These are phyloP conservation scores for Antennarius striatus DNA, from an alignment of 2,113 vertebrate species.

Conservation along the genomic window DNA sequence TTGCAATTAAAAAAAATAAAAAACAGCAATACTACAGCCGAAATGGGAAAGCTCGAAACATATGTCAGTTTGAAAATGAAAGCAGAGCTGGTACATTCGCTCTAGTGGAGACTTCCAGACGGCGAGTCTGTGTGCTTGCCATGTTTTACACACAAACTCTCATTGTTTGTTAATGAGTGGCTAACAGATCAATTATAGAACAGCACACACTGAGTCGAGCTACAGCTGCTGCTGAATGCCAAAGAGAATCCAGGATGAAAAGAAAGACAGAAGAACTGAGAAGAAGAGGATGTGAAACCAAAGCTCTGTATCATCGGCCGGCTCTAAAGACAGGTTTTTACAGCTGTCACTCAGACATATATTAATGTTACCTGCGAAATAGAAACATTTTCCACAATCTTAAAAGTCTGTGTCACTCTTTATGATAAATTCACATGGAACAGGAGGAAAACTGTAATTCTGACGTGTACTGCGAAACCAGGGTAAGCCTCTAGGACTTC, in stretches of 20 bases:
- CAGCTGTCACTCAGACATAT: neutral
- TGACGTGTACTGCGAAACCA: too few relatives aligned
- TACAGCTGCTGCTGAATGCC: conserved; percentile 5
- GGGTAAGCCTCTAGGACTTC: too few relatives aligned
- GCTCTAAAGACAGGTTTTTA: too few relatives aligned
- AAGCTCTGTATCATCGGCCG: neutral
- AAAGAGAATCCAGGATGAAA: conserved; percentile 1
- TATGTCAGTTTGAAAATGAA: neutral
- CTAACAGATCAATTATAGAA: conserved; percentile 32
- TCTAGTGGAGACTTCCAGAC: conserved; percentile 11
- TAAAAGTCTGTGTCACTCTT: too few relatives aligned
- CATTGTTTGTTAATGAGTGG: conserved; percentile 37
- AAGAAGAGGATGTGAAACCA: neutral
- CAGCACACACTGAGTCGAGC: neutral
- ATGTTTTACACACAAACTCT: conserved; percentile 6
- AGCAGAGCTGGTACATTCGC: neutral
- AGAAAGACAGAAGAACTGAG: too few relatives aligned
- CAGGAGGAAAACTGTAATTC: too few relatives aligned
- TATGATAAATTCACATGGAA: too few relatives aligned
- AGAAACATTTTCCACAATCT: too few relatives aligned
- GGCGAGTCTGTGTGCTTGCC: neutral
- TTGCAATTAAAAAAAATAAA: neutral
- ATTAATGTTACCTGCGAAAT: conserved; percentile 3
- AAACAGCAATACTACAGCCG: neutral
- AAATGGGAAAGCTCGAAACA: neutral